phyloP scores from a whole-genome alignment of 2,888 invertebrate species.

The Prostheceraeus crozeri region DNA sequence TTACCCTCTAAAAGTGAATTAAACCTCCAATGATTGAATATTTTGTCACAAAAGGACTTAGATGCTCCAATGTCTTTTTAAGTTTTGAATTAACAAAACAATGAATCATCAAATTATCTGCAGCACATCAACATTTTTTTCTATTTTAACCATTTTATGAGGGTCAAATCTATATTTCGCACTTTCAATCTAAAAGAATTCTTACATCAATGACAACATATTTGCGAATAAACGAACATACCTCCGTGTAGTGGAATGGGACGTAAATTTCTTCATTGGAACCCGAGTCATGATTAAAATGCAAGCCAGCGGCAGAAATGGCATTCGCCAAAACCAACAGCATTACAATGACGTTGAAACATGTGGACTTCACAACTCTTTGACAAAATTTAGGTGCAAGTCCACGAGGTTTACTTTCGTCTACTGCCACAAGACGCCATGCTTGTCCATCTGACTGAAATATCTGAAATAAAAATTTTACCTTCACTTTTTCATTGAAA shows the following conservation, averaged over 20 bases:
- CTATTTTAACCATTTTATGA: too few species aligned
- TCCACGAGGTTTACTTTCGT: constrained; percentile 82
- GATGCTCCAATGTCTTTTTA: too few species aligned
- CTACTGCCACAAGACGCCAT: constrained; percentile 89
- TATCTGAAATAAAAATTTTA: constrained; percentile 56
- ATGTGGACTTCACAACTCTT: constrained; percentile 75
- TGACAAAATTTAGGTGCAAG: constrained; percentile 47
- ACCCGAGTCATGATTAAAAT: constrained; percentile 55
- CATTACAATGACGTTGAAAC: constrained; percentile 86
- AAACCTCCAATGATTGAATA: too few species aligned
- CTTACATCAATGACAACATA: too few species aligned
- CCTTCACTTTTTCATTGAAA: constrained; percentile 17
- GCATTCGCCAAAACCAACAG: constrained; percentile 88
- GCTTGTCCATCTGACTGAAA: constrained; percentile 83
- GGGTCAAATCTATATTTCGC: too few species aligned
- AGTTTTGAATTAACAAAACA: too few species aligned
- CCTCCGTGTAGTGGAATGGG: constrained; percentile 80
- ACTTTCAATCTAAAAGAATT: too few species aligned
- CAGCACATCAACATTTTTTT: too few species aligned
- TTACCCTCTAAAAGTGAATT: too few species aligned
- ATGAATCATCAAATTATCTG: too few species aligned
- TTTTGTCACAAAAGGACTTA: too few species aligned
- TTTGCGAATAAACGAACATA: constrained; percentile 47
- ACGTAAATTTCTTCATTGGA: constrained; percentile 62
- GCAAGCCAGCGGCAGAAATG: constrained; percentile 87